phyloP scores from a whole-genome alignment of 1,140 invertebrate genomes.

The Ceratitis capitata region DNA sequence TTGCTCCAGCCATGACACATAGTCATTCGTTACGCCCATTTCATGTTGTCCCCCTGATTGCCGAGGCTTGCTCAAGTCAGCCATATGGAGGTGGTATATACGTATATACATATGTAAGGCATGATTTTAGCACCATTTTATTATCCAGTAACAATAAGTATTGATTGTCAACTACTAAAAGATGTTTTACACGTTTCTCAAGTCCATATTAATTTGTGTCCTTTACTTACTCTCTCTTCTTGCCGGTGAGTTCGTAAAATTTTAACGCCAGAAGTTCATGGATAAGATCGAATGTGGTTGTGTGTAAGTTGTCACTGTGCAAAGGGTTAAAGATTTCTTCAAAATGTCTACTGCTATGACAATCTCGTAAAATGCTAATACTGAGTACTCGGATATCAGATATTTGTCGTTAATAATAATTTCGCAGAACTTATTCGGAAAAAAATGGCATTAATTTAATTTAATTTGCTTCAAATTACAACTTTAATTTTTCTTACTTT shows the following conservation, averaged over 20 bases:
- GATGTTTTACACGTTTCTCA: conserved; percentile 1
- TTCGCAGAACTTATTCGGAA: no score
- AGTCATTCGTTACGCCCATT: conserved; percentile 7
- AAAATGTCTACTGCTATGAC: no score
- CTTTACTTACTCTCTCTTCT: background rate
- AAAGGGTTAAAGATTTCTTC: no score
- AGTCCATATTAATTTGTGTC: conserved; percentile 27
- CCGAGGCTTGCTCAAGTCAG: background rate
- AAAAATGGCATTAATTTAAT: no score
- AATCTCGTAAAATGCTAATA: no score
- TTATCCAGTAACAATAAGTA: conserved; percentile 26
- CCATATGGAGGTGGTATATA: background rate
- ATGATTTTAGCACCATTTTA: conserved; percentile 16
- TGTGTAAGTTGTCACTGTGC: background rate
- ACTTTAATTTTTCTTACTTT: no score
- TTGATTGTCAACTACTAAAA: conserved; percentile 16
- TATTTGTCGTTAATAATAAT: no score
- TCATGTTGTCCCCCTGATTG: conserved; percentile 25
- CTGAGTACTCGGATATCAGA: no score
- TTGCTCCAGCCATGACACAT: background rate
- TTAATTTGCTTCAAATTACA: no score
- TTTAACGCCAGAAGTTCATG: background rate
- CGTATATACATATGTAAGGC: background rate
- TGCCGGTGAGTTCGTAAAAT: conserved; percentile 18
- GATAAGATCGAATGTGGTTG: background rate